Evolutionary conservation across 2,888 invertebrate genomes (phyloP), one percentile per base, ranked within the genome.

Genomic region (Acleris sparsana): DNA sequence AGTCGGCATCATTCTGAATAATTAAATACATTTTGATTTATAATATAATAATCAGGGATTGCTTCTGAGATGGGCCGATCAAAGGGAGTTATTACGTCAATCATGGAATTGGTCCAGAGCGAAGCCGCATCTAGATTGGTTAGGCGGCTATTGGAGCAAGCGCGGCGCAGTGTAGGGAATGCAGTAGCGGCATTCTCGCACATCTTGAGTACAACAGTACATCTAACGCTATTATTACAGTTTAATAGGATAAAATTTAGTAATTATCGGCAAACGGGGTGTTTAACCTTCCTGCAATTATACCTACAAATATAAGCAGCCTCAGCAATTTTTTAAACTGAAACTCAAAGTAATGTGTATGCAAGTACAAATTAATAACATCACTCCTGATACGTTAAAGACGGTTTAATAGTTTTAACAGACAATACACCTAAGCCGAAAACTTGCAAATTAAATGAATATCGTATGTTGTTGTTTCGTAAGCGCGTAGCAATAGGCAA

Each of bases 21-120:
- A 25, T 25, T 3, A 33, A 20, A 6, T 25, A 20, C 16, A 61
- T 5, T 61, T 53, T 9, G 29, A 7, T 33, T 43, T 55, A 55
- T 64, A 55, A 64, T 64, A 18, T 59, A 64, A 61, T 65, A 65
- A 65, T 65, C 60, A 43, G 77, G 75, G 79, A 83, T 81, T 82
- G 77, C 72, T 73, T 39, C 44, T 51, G 44, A 48, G 53, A 61
- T 67, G 62, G 75, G 65, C 69, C 82, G 82, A 86, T 89, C 89
- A 90, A 90, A 89, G 88, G 78, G 74, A 78, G 72, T 69, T 71
- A 73, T 75, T 85, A 86, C 83, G 83, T 85, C 85, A 85, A 88
- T 88, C 86, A 77, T 72, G 76, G 82, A 87, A 89, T 90, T 89
- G 88, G 86, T 81, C 82, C 82, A 75, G 76, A 72, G 68, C 55